phyloP scores from a whole-genome alignment of 2,888 invertebrate species.

The Zelleria hepariella region DNA sequence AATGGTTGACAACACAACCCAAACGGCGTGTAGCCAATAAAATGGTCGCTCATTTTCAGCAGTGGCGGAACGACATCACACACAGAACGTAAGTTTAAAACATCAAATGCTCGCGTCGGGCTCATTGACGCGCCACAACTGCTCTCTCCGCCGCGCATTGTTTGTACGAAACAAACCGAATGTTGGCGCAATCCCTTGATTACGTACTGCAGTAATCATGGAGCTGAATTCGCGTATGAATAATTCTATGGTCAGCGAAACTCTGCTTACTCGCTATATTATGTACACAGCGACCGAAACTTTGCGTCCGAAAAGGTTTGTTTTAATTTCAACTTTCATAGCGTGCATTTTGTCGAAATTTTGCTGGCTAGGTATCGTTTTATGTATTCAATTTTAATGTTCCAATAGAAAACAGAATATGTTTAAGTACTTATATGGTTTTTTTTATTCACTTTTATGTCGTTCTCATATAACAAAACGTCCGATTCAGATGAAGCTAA shows the following conservation, averaged over 20 bases:
- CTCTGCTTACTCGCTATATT: not conserved
- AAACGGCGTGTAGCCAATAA: no score
- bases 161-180: constrained; percentile 3
- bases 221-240: constrained; percentile 8
- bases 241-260: not conserved
- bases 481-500: no score
- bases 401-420: no score
- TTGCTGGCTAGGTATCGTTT: not conserved
- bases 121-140: not conserved
- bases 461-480: no score
- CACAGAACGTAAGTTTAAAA: not conserved
- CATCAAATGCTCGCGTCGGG: not conserved
- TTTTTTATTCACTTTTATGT: no score
- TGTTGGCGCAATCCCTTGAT: constrained; percentile 14
- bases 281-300: not conserved
- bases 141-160: not conserved
- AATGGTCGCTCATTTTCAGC: no score
- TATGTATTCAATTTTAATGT: no score
- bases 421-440: no score
- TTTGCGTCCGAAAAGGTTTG: not conserved
- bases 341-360: no score
- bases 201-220: constrained; percentile 21
- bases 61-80: no score
- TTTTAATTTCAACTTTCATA: no score
- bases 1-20: no score